phyloP scores from a whole-genome alignment of 1,140 invertebrate species.

The Dendroctonus valens region DNA sequence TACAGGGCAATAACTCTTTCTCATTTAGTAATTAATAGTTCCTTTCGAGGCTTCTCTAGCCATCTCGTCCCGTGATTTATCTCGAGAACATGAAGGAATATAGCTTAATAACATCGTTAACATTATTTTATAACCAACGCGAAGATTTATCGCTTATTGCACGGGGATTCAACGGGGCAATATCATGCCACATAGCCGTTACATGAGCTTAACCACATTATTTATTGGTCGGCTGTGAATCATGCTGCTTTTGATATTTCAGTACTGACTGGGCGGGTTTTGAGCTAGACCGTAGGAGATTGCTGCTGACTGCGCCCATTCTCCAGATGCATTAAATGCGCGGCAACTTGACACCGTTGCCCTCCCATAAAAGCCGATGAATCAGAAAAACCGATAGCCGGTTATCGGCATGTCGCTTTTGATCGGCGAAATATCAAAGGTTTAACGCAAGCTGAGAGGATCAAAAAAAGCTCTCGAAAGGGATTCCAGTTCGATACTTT shows the following conservation, averaged over 20 bases:
- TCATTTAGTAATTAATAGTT: conserved; percentile 18
- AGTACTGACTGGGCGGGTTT: no score
- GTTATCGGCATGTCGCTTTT: conserved; percentile 2
- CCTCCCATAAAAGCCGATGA: background rate
- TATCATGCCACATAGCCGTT: conserved; percentile 13
- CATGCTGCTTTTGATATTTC: no score
- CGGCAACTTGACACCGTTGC: no score
- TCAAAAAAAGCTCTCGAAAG: conserved; percentile 8
- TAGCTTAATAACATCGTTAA: conserved; percentile 22
- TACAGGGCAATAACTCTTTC: conserved; percentile 10
- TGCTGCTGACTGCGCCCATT: no score
- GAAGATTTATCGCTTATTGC: conserved; percentile 17
- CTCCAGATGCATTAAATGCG: no score
- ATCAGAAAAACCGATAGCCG: background rate
- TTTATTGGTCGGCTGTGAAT: background rate
- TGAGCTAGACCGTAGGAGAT: no score
- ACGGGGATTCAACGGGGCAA: conserved; percentile 9
- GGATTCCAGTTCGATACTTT: conserved; percentile 10
- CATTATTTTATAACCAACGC: conserved; percentile 19
- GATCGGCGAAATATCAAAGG: conserved; percentile 10
- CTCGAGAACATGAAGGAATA: conserved; percentile 16
- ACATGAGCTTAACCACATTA: conserved; percentile 10
- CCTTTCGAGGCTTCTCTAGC: conserved; percentile 6
- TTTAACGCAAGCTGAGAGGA: conserved; percentile 8
- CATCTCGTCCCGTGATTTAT: conserved; percentile 12